Evolutionary conservation across 1,140 invertebrate genomes (phyloP), one percentile per base, ranked within the genome.

Genomic region (Anoplophora glabripennis): DNA sequence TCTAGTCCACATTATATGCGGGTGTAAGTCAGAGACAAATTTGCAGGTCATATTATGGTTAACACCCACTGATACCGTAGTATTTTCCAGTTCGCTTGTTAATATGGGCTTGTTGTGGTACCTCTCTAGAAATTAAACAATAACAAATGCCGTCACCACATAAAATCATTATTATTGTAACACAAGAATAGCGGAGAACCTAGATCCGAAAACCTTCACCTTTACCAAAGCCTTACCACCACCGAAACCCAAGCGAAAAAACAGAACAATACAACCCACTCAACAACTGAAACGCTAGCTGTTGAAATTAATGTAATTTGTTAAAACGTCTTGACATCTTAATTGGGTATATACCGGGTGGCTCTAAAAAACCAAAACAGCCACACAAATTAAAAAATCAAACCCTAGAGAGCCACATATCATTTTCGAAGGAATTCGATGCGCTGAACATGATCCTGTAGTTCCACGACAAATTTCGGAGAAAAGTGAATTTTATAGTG

Each of bases 81-180:
- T 80, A 69, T 94, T 94, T 64, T 79, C 78, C 11, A 86, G 83
- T 1, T 82, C 78, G 66, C 83, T 80, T n/a, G 85, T 87, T 72
- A 93, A 77, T 57, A 93, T 87, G 45, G 92, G 92, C 57, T 84
- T 84, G 67, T 88, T 86, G 67, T 84, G 83, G 66, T 90, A 75
- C 69, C 85, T 82, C 71, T 90, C 90, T 92, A 87, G 67, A 84
- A 84, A 72, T 40, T 14, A 66, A 59, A 45, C 48, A 21, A 40
- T 28, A 34, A 28, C 21, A 28, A 28, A 28, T 28, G 21, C 52
- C 63, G 41, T 52, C 61, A 65, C 59, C 64, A 59, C 52, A 59
- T 33, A 53, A 28, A 28, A 28, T 28, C 21, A 28, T 28, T 28
- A 28, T n/a, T 33, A 18, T 15, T 48, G 1, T n/a, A 46, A 28